Base-by-base conservation (phyloP, 2,888 invertebrate species). In the Oscheius sp. region DNA sequence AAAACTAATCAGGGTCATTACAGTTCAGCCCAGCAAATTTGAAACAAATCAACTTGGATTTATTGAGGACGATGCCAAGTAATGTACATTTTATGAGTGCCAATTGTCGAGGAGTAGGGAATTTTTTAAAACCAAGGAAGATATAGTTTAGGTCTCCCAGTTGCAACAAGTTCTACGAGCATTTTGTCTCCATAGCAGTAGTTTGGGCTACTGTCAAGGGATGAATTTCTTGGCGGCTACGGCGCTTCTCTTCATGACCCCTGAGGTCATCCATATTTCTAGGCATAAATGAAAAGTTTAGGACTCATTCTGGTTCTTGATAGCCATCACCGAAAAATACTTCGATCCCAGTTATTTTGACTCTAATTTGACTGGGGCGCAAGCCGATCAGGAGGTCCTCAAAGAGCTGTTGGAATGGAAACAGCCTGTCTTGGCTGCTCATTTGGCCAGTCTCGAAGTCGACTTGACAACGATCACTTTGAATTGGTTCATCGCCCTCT, bases 401-500 rank as follows among this genome's bases (percentile, higher is more conserved):
- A 89, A 90, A 77, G 90, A 91, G 63, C 83, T 91, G n/a, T 85
- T 91, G 59, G 87, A 88, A 49, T 88, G 88, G 63, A 90, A 90
- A 80, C 87, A 90, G 46, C 91, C 91, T 2, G 84, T 85, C 55
- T 88, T 91, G 18, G 85, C 89, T 69, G 84, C 86, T 25, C 91
- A 91, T 81, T 83, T 91, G 61, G 88, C 89, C 72, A 72, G 68
- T 43, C 88, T 90, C 46, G 91, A 91, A 76, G 90, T 91, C 72
- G 91, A 91, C 77, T 85, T 91, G 59, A 90, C 91, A 23, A 90
- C 91, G 2, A 89, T 91, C 68, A 91, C 91, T 12, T 88, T 91
- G 73, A 91, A 91, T 87, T 91, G 91, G 91, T 91, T 91, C 84
- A 87, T 91, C 75, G 90, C 91, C 9, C 85, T 91, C 69, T 91